Base-by-base conservation (phyloP, 2,888 invertebrate genomes). In the Pinctada fucata region DNA sequence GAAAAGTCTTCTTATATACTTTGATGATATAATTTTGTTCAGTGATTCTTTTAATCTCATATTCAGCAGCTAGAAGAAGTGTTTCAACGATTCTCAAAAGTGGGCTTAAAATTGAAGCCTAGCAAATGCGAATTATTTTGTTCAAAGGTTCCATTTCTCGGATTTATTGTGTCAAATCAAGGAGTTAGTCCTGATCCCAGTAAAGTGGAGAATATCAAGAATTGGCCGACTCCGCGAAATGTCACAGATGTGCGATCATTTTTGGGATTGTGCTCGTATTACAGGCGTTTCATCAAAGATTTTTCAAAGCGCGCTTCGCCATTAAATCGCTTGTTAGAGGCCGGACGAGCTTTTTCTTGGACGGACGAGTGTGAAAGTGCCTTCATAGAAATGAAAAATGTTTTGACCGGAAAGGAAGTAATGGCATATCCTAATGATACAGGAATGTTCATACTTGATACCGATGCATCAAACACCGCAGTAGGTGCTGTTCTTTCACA, bases 21-120 rank as follows among this genome's bases (percentile, higher is more conserved):
- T 85, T 45, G 85, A 85, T 74, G 85, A 85, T 64, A 78, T 83
- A n/a, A 73, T 86, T 13, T 51, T 84, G n/a, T 83, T 75, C 51
- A 69, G 73, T 2, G 16, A 52, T 3, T 64, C 67, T 16, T 79
- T 79, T 70, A 69, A n/a, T 67, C 77, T 45, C 75, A 79, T 8
- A 3, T 79, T 2, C 16, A n/a, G n/a, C 5, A 50, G 16, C 16
- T 79, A 3, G 49, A 70, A 58, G 64, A 77, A 31, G 70, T 79
- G 3, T 69, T 79, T 2, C 6, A 13, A 3, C 47, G 75, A 76
- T 4, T 79, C 10, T 63, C 48, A 31, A 45, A 51, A 68, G 48
- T n/a, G 47, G 74, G 69, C 6, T 68, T 76, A 52, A 79, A 76
- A 58, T 48, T 75, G 4, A 77, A 73, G 68, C 68, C 63, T 4